These are phyloP conservation scores for Pardosa pseudoannulata DNA, from an alignment of 2,888 invertebrate genomes.

Conservation along the genomic window DNA sequence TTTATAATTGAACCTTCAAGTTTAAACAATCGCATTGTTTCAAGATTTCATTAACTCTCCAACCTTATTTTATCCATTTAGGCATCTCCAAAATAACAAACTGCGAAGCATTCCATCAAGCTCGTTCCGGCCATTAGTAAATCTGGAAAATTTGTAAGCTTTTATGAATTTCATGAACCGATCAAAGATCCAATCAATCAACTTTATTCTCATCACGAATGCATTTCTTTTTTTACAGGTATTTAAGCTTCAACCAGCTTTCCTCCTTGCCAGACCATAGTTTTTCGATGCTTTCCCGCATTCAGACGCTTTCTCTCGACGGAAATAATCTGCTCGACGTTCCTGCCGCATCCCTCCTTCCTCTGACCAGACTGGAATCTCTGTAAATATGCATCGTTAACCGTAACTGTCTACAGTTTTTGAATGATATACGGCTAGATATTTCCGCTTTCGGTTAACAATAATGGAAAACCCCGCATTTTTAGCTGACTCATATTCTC, in stretches of 20 bases:
- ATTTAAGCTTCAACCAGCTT: constrained; percentile 45
- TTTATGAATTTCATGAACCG: not conserved
- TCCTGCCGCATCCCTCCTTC: constrained; percentile 17
- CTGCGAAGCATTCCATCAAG: constrained; percentile 53
- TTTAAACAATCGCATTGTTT: too few species aligned
- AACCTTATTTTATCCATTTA: constrained; percentile 30
- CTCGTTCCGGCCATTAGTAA: constrained; percentile 48
- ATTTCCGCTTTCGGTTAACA: too few species aligned
- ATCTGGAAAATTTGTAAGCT: constrained; percentile 68
- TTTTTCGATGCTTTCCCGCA: constrained; percentile 30
- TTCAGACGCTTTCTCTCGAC: constrained; percentile 43
- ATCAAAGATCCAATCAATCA: not conserved
- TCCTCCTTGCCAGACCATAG: not conserved
- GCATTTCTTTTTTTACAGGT: constrained; percentile 16
- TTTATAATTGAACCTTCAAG: too few species aligned
- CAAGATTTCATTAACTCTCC: too few species aligned
- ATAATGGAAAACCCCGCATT: too few species aligned
- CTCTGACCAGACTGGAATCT: constrained; percentile 35
- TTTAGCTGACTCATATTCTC: too few species aligned
- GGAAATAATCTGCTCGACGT: constrained; percentile 23
- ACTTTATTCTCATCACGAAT: not conserved
- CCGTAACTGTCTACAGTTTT: not conserved
- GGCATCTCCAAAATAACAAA: constrained; percentile 54
- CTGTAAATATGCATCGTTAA: constrained; percentile 35
- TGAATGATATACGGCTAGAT: too few species aligned